Evolutionary conservation across 2,888 invertebrate genomes (phyloP).

Genomic region (Pomacea canaliculata): DNA sequence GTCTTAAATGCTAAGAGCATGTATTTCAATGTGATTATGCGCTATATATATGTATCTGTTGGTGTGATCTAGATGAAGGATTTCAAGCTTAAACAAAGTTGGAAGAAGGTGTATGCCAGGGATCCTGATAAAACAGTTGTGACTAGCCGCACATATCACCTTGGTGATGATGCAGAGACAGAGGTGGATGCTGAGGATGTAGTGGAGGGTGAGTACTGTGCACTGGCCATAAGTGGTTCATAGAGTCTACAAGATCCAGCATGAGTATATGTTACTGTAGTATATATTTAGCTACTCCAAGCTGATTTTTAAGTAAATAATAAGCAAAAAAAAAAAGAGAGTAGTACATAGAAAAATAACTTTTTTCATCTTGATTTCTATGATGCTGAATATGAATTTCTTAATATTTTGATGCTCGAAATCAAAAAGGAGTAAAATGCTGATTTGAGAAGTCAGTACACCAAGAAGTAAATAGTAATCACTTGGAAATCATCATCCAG

Average conservation of each 20-base stretch:
- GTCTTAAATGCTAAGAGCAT: too few relatives aligned
- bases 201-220: conserved; percentile 71
- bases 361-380: too few relatives aligned
- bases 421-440: too few relatives aligned
- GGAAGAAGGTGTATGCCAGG: conserved; percentile 69
- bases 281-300: too few relatives aligned
- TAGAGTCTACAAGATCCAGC: not conserved
- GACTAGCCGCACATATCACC: conserved; percentile 59
- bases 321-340: not conserved
- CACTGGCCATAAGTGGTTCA: not conserved
- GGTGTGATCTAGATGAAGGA: conserved; percentile 62
- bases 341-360: too few relatives aligned
- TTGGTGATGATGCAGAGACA: conserved; percentile 72
- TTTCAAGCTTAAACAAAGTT: conserved; percentile 65
- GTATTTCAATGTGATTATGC: too few relatives aligned
- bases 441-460: too few relatives aligned
- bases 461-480: not conserved
- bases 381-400: too few relatives aligned
- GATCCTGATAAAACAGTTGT: conserved; percentile 66
- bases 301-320: not conserved
- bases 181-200: conserved; percentile 73
- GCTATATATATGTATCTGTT: too few relatives aligned
- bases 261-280: too few relatives aligned
- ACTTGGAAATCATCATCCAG: too few relatives aligned
- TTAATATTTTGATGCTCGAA: too few relatives aligned